Evolutionary conservation across 35 echinoderm and acorn worm species (phyloP), one percentile per base, ranked within the genome.

Genomic region (Lytechinus variegatus): DNA sequence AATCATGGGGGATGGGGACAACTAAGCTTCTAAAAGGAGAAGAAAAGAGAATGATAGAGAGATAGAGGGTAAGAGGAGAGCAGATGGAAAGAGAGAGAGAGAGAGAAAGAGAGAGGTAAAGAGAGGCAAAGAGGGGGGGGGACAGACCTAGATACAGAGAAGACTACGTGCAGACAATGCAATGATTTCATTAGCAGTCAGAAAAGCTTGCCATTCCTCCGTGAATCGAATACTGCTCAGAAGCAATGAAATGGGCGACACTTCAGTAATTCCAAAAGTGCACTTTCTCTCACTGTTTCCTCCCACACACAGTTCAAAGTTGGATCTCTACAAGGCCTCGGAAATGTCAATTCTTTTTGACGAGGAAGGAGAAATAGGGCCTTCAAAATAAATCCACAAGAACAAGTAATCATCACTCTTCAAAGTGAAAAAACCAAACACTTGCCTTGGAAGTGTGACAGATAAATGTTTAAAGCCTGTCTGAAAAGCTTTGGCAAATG

Each of bases 191-290:
- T 91, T 91, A 91, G 51, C 51, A 91, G 44, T 53, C 89, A 52
- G 66, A 21, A 79, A 79, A 24, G 66, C 1, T 79, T 24, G 19
- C 66, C 66, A 79, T 24, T 79, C 24, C 16, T 79, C 66, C 66
- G 66, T 79, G 66, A 21, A 79, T 79, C 19, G 66, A 19, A 79
- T 79, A 79, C 66, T 5, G 66, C 66, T 79, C 19, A 79, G n/a
- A 79, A 79, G 19, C 66, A 79, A 79, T 21, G 66, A 79, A 79
- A 3, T 79, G 14, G 66, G 66, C 66, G 66, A 79, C 66, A 79
- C 66, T 79, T 79, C 66, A 79, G 66, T 79, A 79, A 79, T 79
- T 79, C 66, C 19, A 24, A n/a, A 79, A 79, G 66, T 79, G 66
- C 66, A 79, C 14, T 79, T 79, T 79, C 21, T 79, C 66, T 58